Evolutionary conservation across 2,797 vertebrate species (phyloP).

Genomic region (Tympanoctomys barrerae): DNA sequence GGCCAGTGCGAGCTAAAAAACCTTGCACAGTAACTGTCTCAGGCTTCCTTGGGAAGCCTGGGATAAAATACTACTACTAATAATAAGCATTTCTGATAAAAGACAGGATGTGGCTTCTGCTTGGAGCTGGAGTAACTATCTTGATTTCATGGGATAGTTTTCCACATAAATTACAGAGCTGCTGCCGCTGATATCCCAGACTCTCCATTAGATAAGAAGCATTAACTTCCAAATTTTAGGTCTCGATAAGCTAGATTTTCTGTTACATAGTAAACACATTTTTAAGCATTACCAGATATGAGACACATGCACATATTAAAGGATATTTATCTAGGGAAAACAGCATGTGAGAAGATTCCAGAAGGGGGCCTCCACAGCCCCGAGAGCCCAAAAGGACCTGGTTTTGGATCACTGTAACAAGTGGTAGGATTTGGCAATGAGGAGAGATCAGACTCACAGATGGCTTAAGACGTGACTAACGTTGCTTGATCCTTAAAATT

Average conservation of each 20-base stretch:
- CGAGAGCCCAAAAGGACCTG: background rate
- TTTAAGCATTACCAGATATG: background rate
- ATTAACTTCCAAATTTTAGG: constrained; percentile 4
- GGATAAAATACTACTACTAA: background rate
- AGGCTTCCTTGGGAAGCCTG: background rate
- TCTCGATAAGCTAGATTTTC: background rate
- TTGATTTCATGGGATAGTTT: background rate
- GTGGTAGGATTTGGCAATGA: background rate
- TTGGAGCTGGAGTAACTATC: background rate
- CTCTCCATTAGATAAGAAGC: background rate
- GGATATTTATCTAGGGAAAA: background rate
- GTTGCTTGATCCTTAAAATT: background rate
- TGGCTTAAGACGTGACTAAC: background rate
- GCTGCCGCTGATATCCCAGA: background rate
- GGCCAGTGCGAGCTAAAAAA: background rate
- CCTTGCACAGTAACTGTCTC: background rate
- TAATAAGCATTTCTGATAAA: background rate
- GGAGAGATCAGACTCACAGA: background rate
- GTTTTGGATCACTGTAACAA: background rate
- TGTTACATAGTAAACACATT: background rate
- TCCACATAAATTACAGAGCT: background rate
- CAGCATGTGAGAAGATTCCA: background rate
- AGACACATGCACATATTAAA: background rate
- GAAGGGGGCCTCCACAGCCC: background rate
- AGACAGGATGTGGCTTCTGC: background rate